Base-by-base conservation (phyloP, 2,888 invertebrate genomes). In the Xylophagus ater region DNA sequence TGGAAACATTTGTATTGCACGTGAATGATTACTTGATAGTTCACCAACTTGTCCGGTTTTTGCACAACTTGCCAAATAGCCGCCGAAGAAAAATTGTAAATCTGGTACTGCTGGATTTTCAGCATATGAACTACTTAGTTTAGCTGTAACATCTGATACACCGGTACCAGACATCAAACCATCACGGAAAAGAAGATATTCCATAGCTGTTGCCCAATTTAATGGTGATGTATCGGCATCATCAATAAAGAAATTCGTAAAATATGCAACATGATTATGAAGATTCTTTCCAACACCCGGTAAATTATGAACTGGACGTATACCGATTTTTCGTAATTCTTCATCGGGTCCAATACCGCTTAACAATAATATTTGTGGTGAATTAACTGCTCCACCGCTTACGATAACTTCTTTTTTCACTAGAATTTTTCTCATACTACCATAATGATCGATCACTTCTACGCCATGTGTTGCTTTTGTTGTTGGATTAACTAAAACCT, bases 171-270 rank as follows among this genome's bases (percentile, higher is more conserved):
- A 85, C 86, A 89, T 87, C 0, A 88, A 70, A 3, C 87, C 88
- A 58, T 89, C 88, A 40, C 88, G 73, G 65, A 88, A 87, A 9
- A 89, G 71, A 19, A 89, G 64, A 53, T 88, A 89, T 59, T 89
- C 89, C 85, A 88, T 88, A 2, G 87, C 87, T 0, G 87, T 87
- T 13, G 87, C 87, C 87, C 87, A 88, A 64, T 88, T 88, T n/a
- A 88, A 70, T 0, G 87, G 80, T 1, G 84, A 72, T 0, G 85
- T 86, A 55, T 88, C 82, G 42, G 86, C 81, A 55, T 89, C 86
- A 48, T 84, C 84, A 36, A 88, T 79, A 44, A 76, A 72, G 67
- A 86, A 90, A 60, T 74, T 80, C 34, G 85, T 65, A 55, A 82
- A 79, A 63, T 74, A 81, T 1, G 87, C 81, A 2, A 86, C 87